These are phyloP conservation scores for Pogonocichla stellata DNA, from an alignment of 2,113 vertebrate species.

Conservation along the genomic window DNA sequence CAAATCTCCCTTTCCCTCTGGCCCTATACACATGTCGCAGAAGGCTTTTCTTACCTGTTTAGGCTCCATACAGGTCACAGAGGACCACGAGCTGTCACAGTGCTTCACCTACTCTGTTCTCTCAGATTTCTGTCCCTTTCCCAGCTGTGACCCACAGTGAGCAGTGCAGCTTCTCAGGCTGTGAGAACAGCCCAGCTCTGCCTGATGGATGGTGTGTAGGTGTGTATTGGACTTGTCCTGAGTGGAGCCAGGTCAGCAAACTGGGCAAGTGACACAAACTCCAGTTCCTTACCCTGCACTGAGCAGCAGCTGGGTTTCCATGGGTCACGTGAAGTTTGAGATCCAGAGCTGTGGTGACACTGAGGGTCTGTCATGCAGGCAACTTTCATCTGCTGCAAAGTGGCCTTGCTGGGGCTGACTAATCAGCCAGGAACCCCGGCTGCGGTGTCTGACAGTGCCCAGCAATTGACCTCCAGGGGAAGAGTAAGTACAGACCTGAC, in stretches of 20 bases:
- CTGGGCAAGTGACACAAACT: not conserved
- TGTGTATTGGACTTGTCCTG: not conserved
- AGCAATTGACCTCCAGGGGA: not conserved
- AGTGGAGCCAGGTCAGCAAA: not conserved
- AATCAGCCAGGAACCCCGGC: not conserved
- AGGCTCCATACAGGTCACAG: not conserved
- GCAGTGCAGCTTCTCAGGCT: not conserved
- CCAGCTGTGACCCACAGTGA: not conserved
- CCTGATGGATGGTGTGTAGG: accelerated
- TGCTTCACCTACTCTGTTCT: not conserved
- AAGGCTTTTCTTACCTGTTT: not conserved
- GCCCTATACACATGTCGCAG: not conserved
- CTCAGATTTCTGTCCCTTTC: not conserved
- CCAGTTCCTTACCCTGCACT: not conserved
- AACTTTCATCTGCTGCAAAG: not conserved
- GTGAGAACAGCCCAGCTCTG: not conserved
- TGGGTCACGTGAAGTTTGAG: not conserved
- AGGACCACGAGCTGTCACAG: not conserved
- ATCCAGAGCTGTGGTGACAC: not conserved
- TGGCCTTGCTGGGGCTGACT: not conserved
- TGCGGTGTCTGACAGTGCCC: not conserved
- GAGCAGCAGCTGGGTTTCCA: not conserved
- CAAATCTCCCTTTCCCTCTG: not conserved
- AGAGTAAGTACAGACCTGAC: not conserved
- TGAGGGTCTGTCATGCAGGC: not conserved